Evolutionary conservation across 2,797 vertebrate genomes (phyloP).

Genomic region (Lepus oiostolus): DNA sequence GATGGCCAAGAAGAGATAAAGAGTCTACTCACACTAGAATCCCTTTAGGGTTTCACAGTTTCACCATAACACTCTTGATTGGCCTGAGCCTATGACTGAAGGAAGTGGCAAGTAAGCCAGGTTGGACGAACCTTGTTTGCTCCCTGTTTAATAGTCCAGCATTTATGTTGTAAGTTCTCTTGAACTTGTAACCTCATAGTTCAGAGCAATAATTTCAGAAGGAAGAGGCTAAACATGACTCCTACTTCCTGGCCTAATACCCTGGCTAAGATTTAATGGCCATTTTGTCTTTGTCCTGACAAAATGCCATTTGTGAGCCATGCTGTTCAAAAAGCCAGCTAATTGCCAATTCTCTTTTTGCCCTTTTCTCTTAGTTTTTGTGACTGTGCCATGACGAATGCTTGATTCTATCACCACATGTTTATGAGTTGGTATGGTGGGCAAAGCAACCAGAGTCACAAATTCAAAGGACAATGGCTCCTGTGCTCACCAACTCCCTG

Average conservation of each 20-base stretch:
- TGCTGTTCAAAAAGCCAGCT: conserved; percentile 51
- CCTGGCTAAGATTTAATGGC: conserved; percentile 71
- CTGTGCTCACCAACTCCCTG: not conserved
- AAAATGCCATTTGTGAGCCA: conserved; percentile 73
- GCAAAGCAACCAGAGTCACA: not conserved
- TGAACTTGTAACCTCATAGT: conserved; percentile 83
- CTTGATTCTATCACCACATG: not conserved
- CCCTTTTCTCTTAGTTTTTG: conserved; percentile 43
- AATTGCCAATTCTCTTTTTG: conserved; percentile 48
- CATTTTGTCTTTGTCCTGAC: conserved; percentile 73
- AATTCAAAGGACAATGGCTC: not conserved
- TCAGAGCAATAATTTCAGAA: conserved; percentile 83
- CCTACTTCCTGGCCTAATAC: conserved; percentile 77
- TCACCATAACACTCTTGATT: conserved; percentile 75
- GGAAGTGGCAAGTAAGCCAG: conserved; percentile 67
- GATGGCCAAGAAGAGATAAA: conserved; percentile 63
- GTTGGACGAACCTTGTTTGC: conserved; percentile 72
- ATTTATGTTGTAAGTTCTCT: conserved; percentile 77
- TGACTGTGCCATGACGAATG: not conserved
- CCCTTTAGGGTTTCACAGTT: conserved; percentile 69
- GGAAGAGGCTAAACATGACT: conserved; percentile 81
- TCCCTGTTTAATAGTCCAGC: conserved; percentile 80
- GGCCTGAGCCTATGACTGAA: conserved; percentile 77
- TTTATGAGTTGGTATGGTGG: not conserved
- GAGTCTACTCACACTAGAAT: conserved; percentile 68